Evolutionary conservation across 1,140 invertebrate genomes (phyloP).

Genomic region (Grapholita molesta): DNA sequence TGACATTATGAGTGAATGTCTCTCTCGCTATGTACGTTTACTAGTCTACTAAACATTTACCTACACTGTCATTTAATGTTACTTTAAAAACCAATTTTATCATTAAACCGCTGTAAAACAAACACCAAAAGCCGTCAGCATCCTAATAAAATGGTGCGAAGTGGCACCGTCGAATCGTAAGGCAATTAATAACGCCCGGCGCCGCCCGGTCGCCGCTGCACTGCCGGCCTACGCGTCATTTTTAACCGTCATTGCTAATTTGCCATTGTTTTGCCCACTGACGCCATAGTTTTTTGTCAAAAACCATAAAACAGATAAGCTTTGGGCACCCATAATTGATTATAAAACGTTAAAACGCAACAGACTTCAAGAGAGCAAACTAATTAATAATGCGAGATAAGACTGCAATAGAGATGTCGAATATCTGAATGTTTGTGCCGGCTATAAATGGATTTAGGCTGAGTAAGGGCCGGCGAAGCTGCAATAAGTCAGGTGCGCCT

Average conservation of each 20-base stretch:
- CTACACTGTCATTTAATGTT: too few species aligned
- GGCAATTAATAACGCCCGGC: conserved; percentile 47
- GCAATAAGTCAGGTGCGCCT: conserved; percentile 63
- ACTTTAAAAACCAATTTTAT: background rate
- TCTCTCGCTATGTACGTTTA: too few species aligned
- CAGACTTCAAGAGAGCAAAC: background rate
- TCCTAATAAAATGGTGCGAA: conserved; percentile 14
- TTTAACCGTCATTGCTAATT: conserved; percentile 76
- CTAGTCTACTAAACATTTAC: too few species aligned
- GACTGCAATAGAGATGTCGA: conserved; percentile 3
- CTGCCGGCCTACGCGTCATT: conserved; percentile 61
- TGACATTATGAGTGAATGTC: too few species aligned
- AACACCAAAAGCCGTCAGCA: background rate
- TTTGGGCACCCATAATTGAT: conserved; percentile 62
- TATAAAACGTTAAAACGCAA: conserved; percentile 38
- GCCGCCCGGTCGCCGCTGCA: conserved; percentile 46
- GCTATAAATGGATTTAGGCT: conserved; percentile 9
- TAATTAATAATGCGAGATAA: conserved; percentile 6
- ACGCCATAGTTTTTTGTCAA: conserved; percentile 69
- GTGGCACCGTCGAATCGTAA: conserved; percentile 33
- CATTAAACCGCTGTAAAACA: conserved; percentile 7
- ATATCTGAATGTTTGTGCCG: background rate
- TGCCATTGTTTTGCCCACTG: conserved; percentile 73
- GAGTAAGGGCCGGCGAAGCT: conserved; percentile 21
- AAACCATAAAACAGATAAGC: conserved; percentile 75